These are phyloP conservation scores for Cyclina sinensis DNA, from an alignment of 1,140 invertebrate genomes.

Conservation along the genomic window DNA sequence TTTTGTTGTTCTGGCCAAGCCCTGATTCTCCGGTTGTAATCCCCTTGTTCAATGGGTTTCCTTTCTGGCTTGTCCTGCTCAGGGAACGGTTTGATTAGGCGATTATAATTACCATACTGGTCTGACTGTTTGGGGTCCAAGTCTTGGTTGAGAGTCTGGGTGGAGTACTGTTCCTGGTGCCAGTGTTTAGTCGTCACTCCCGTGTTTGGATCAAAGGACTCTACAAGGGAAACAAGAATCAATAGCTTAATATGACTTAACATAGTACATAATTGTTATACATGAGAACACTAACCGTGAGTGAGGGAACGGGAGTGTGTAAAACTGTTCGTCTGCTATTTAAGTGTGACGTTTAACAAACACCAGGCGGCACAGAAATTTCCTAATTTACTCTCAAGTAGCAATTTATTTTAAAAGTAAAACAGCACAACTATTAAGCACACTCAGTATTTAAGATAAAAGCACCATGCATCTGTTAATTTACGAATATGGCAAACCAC, in stretches of 20 bases:
- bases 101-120: slow-evolving; percentile 58
- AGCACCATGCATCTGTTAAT: too few relatives aligned
- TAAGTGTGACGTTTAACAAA: too few relatives aligned
- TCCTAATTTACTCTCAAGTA: too few relatives aligned
- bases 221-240: slow-evolving; percentile 3
- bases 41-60: slow-evolving; percentile 55
- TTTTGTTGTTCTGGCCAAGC: slow-evolving; percentile 43
- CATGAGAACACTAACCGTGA: neutral
- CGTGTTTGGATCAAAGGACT: slow-evolving; percentile 51
- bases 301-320: neutral
- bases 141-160: slow-evolving; percentile 40
- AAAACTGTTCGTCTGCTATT: too few relatives aligned
- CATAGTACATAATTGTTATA: neutral
- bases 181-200: slow-evolving; percentile 39
- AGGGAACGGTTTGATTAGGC: slow-evolving; percentile 40
- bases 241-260: neutral
- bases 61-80: slow-evolving; percentile 24
- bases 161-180: slow-evolving; percentile 26
- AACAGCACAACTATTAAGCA: too few relatives aligned
- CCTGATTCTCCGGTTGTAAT: slow-evolving; percentile 55
- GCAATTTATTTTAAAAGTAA: too few relatives aligned
- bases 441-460: too few relatives aligned
- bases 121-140: slow-evolving; percentile 19
- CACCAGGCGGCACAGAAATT: too few relatives aligned
- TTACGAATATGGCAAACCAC: too few relatives aligned